These are phyloP conservation scores for Dioctria linearis DNA, from an alignment of 2,888 invertebrate species.

Conservation along the genomic window DNA sequence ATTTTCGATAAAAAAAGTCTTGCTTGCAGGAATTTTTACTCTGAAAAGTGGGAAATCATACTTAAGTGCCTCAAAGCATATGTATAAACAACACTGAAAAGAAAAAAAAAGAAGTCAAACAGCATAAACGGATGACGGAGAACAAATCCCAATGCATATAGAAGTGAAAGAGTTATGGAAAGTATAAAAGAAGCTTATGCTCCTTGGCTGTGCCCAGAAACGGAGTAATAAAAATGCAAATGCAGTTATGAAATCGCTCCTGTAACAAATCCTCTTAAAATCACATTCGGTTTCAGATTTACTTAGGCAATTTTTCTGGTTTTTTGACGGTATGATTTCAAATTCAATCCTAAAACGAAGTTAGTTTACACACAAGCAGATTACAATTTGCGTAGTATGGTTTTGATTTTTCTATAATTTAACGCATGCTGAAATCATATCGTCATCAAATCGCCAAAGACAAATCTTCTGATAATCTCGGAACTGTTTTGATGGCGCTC, in stretches of 20 bases:
- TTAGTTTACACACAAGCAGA: no score
- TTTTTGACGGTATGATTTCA: not conserved
- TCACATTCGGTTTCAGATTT: not conserved
- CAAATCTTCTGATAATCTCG: not conserved
- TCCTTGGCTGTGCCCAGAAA: not conserved
- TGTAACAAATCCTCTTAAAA: not conserved
- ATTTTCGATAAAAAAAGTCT: no score
- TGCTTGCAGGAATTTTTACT: no score
- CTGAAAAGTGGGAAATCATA: no score
- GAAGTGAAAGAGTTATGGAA: not conserved
- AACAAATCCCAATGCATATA: no score
- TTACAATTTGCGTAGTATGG: no score
- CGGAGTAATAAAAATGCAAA: conserved; percentile 4
- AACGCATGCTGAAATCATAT: no score
- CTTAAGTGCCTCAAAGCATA: no score
- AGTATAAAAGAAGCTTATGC: not conserved
- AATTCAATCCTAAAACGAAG: not conserved
- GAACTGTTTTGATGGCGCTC: not conserved
- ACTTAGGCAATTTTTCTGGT: not conserved
- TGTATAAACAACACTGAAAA: no score
- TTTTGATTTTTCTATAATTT: not conserved
- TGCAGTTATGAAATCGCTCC: not conserved
- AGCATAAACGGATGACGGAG: no score
- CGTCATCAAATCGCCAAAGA: not conserved
- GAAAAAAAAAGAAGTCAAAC: no score